phyloP scores from a whole-genome alignment of 1,140 invertebrate species.

The Bicyclus anynana region DNA sequence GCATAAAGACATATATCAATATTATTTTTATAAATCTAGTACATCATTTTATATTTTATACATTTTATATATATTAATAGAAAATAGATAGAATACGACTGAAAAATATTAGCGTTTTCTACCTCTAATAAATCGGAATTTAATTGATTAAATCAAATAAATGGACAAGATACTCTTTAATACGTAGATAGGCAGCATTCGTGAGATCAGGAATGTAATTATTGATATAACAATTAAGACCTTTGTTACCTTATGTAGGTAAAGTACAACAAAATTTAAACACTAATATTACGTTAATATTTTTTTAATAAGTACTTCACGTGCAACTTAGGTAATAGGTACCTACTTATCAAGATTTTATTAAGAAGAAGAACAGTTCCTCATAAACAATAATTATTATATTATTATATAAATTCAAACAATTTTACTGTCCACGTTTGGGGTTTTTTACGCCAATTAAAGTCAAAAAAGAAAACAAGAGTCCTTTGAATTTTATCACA shows the following conservation, averaged over 20 bases:
- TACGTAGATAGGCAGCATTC: slow-evolving; percentile 31
- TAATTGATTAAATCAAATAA: slow-evolving; percentile 20
- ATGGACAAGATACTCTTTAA: slow-evolving; percentile 38
- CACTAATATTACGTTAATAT: slow-evolving; percentile 14
- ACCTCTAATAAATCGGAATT: slow-evolving; percentile 14
- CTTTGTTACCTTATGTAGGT: slow-evolving; percentile 18
- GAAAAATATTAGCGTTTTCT: slow-evolving; percentile 9
- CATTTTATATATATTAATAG: not conserved
- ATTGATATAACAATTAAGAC: slow-evolving; percentile 9
- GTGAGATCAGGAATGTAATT: slow-evolving; percentile 18
- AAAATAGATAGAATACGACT: not conserved
- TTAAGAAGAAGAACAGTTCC: too few species aligned
- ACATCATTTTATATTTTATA: too few species aligned
- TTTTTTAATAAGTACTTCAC: too few species aligned
- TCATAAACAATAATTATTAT: too few species aligned
- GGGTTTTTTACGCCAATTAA: too few species aligned
- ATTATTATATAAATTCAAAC: too few species aligned
- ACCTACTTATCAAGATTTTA: too few species aligned
- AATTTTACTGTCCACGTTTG: too few species aligned
- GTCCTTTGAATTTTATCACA: too few species aligned
- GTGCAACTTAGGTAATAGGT: too few species aligned
- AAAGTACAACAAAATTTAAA: slow-evolving; percentile 19
- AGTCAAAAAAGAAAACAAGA: too few species aligned
- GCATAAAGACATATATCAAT: too few species aligned
- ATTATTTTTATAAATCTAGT: not conserved